Base-by-base conservation (phyloP, 2,113 vertebrate species). In the Apodemus sylvaticus region DNA sequence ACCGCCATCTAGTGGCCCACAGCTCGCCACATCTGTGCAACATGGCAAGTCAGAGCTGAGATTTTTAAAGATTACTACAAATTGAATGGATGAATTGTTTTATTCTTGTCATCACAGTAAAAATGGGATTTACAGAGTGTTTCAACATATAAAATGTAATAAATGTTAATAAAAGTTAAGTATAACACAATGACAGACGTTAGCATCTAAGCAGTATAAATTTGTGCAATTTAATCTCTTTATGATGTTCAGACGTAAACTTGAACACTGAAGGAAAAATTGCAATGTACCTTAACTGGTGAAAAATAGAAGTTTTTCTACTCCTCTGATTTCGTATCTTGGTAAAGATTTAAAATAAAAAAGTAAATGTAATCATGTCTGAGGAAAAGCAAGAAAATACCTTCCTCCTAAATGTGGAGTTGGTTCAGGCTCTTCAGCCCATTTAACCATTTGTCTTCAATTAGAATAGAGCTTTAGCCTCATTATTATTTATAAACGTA, bases 1-100 rank as follows among this genome's bases (percentile, higher is more conserved):
- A 64, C 96, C 91, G 93, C 98, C 98, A 98, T 96, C 98, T 98
- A 98, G 98, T 95, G 98, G 98, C 42, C 0, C 5, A 3, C 42
- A 7, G 0, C 14, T 39, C 29, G 62, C 42, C 34, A 45, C 39
- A 2, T 51, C 42, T 2, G 1, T 7, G 77, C 71, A 31, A 22
- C 24, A 60, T 73, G n/a, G 7, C 60, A 7, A 7, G 53, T 93
- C 9, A 11, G 36, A 66, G 19, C 55, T 19, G 73, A 93, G 42
- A 85, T 93, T 94, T 90, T 86, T 42, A 88, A 64, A 97, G 70
- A 91, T 68, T 82, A 11, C 48, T 70, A 19, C 60, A 94, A 94
- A 94, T 96, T 90, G 91, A 83, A 95, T 36, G 88, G 64, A 85
- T 86, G 89, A 94, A 97, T 96, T 85, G 86, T 51, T 77, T 96